Conservation (phyloP, 2,797 vertebrate genomes). For the Xiphorhynchus erythropygius region DNA sequence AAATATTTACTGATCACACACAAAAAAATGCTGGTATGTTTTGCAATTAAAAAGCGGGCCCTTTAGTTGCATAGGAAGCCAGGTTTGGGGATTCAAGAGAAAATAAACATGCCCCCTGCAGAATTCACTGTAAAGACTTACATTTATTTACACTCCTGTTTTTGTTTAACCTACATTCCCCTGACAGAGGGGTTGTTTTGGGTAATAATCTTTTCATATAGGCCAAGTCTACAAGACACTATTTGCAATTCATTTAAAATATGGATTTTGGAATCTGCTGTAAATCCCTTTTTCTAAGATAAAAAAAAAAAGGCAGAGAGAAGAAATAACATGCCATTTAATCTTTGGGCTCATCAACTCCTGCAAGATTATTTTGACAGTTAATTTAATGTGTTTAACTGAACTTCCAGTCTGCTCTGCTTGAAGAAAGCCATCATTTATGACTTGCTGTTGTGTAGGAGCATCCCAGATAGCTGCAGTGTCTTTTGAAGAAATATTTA, state of each 20-base stretch:
- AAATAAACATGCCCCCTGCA: conserved; percentile 33
- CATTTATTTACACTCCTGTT: conserved; percentile 45
- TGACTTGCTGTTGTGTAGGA: conserved; percentile 11
- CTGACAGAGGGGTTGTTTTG: conserved; percentile 36
- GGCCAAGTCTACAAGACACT: conserved; percentile 49
- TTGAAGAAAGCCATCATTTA: conserved; percentile 54
- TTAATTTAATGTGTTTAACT: conserved; percentile 70
- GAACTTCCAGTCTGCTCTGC: conserved; percentile 41
- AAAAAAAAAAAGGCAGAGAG: conserved; percentile 20
- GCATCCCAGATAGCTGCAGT: background rate
- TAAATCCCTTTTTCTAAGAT: conserved; percentile 62
- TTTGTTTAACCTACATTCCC: conserved; percentile 63
- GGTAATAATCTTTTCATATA: conserved; percentile 61
- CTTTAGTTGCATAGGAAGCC: conserved; percentile 16
- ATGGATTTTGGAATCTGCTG: conserved; percentile 56
- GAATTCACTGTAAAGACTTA: conserved; percentile 32
- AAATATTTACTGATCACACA: conserved; percentile 57
- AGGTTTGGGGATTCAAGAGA: background rate
- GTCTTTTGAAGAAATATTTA: conserved; percentile 49
- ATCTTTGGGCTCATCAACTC: conserved; percentile 63
- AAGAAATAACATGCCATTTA: conserved; percentile 63
- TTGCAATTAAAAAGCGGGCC: background rate
- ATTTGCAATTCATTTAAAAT: conserved; percentile 71
- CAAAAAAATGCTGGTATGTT: background rate
- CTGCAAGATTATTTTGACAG: conserved; percentile 71